phyloP scores from a whole-genome alignment of 2,113 vertebrate species.

The Bucco capensis region DNA sequence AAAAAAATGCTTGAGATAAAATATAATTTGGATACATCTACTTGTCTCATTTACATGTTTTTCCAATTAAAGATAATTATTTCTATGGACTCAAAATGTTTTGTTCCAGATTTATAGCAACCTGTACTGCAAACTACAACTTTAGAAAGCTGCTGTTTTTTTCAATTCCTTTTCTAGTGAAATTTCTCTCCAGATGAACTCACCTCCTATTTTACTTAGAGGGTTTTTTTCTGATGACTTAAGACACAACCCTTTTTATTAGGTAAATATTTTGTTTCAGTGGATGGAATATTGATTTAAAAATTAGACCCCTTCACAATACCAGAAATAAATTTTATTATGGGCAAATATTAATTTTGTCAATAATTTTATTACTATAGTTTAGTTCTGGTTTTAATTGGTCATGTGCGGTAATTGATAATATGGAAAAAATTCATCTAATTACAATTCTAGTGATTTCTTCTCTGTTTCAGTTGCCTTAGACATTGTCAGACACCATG shows the following conservation, averaged over 20 bases:
- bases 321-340: neutral
- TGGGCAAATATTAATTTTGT: neutral
- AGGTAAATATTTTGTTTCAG: neutral
- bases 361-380: neutral
- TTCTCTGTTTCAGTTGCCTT: neutral
- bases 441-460: neutral
- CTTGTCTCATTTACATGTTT: neutral
- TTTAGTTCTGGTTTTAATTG: neutral
- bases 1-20: neutral
- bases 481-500: neutral
- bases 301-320: neutral
- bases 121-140: fast-evolving
- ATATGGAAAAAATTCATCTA: neutral
- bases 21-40: neutral
- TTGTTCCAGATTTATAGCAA: neutral
- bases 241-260: neutral
- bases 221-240: neutral
- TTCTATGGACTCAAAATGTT: neutral
- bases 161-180: neutral
- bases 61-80: neutral
- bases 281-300: neutral
- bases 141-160: neutral
- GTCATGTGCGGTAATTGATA: neutral
- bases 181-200: neutral
- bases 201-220: neutral